Base-by-base conservation (phyloP, 1,140 invertebrate genomes). In the Caenorhabditis latens region DNA sequence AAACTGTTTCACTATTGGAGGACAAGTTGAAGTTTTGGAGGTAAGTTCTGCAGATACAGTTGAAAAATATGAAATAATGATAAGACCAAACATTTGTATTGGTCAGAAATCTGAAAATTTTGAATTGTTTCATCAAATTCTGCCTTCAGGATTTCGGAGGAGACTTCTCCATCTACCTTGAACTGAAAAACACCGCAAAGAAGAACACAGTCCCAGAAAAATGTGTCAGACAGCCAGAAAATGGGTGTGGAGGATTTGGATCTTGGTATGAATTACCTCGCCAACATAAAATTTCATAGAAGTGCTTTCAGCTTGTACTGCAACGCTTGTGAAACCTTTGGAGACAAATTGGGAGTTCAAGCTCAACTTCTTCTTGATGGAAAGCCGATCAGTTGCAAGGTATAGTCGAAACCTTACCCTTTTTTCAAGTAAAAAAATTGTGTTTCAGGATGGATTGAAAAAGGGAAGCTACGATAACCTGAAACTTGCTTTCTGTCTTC, bases 91-190 rank as follows among this genome's bases (percentile, higher is more conserved):
- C n/a, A n/a, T 2, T 32, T 32, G 32, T 50, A 24, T 63, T 32
- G 8, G 21, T 63, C n/a, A 48, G 1, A 53, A 86, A 4, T 21
- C n/a, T 42, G n/a, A n/a, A n/a, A n/a, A n/a, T n/a, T n/a, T n/a
- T n/a, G n/a, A n/a, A n/a, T n/a, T n/a, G n/a, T 19, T 32, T 32
- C 2, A 32, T 32, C 32, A 32, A 32, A 32, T 32, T 32, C 32
- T 32, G n/a, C n/a, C 91, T 87, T 57, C 46, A 90, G 55, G 91
- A 92, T 63, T 92, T 92, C 85, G 88, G 89, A 61, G 92, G 91
- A 53, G 91, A 92, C n/a, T 92, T 92, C 84, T 91, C 90, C 53
- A 90, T 92, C 42, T 92, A 91, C 84, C 84, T 92, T 19, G 91
- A 92, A 63, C 53, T 92, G 32, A 86, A 91, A 67, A 90, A 85